phyloP scores from a whole-genome alignment of 2,888 invertebrate species.

The Ophion costatus region DNA sequence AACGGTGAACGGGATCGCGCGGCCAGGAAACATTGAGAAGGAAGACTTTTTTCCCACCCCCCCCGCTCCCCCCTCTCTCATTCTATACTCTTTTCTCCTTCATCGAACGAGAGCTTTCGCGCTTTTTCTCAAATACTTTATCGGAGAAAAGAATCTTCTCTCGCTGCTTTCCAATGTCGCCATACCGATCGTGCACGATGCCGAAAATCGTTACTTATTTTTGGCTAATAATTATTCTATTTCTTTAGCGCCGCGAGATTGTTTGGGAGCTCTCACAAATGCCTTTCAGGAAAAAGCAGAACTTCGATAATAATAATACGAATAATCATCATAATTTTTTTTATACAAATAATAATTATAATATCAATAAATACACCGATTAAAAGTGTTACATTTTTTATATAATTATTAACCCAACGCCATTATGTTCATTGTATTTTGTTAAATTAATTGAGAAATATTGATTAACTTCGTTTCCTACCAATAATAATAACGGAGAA shows the following conservation, averaged over 20 bases:
- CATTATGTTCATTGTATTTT: too few species aligned
- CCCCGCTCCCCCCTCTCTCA: too few species aligned
- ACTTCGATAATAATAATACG: background rate
- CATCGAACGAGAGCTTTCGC: conserved; percentile 36
- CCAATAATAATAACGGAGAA: background rate
- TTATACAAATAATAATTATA: too few species aligned
- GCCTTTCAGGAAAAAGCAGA: background rate
- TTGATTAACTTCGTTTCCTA: too few species aligned
- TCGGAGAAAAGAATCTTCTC: conserved; percentile 2
- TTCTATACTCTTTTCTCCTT: conserved; percentile 9
- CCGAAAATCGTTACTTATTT: conserved; percentile 9
- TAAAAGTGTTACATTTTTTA: too few species aligned
- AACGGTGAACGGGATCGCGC: conserved; percentile 10
- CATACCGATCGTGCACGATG: background rate
- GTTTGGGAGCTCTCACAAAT: background rate
- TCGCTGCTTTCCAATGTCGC: conserved; percentile 5
- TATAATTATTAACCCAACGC: too few species aligned
- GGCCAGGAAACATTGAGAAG: conserved; percentile 16
- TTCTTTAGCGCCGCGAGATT: conserved; percentile 29
- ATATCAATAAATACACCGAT: too few species aligned
- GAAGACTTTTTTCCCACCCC: background rate
- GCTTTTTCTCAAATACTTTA: conserved; percentile 42
- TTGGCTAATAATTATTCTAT: conserved; percentile 40
- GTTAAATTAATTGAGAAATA: too few species aligned
- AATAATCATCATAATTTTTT: too few species aligned